These are phyloP conservation scores for Diadumene lineata DNA, from an alignment of 92 coral and sea anemone genomes.

Conservation along the genomic window DNA sequence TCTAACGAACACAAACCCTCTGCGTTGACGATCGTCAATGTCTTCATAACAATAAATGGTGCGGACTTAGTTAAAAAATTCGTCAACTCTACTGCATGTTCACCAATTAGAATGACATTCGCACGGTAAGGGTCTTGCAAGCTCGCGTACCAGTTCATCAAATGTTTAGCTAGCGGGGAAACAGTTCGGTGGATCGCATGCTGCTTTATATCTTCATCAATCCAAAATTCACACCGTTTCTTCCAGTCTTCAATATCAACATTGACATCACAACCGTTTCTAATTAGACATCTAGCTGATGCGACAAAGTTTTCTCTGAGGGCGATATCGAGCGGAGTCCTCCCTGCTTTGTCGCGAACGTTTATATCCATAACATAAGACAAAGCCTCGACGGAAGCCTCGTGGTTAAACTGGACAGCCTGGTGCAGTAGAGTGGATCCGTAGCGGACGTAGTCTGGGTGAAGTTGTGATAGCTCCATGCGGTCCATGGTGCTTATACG, in stretches of 20 bases:
- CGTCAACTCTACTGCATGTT: conserved; percentile 68
- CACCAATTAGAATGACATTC: conserved; percentile 71
- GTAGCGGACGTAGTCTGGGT: conserved; percentile 59
- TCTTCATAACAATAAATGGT: conserved; percentile 58
- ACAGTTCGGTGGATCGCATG: conserved; percentile 55
- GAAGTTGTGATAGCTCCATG: conserved; percentile 65
- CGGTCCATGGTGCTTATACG: conserved; percentile 76
- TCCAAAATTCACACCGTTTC: conserved; percentile 80
- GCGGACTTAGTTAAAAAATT: conserved; percentile 74
- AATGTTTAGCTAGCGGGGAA: conserved; percentile 57
- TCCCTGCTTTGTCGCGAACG: conserved; percentile 58
- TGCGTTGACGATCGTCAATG: conserved; percentile 61
- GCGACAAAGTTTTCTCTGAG: conserved; percentile 41
- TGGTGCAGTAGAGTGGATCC: conserved; percentile 80
- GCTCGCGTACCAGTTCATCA: conserved; percentile 68
- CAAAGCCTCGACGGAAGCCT: conserved; percentile 69
- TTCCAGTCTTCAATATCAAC: conserved; percentile 59
- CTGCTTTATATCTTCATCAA: conserved; percentile 52
- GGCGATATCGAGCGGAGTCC: conserved; percentile 67
- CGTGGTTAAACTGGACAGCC: conserved; percentile 72
- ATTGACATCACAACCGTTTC: conserved; percentile 64
- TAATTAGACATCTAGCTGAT: conserved; percentile 57
- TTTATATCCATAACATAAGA: conserved; percentile 71
- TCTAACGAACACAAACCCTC: conserved; percentile 62
- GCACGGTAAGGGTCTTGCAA: conserved; percentile 59